These are phyloP conservation scores for Megaleporinus macrocephalus DNA, from an alignment of 2,113 vertebrate species.

Conservation along the genomic window DNA sequence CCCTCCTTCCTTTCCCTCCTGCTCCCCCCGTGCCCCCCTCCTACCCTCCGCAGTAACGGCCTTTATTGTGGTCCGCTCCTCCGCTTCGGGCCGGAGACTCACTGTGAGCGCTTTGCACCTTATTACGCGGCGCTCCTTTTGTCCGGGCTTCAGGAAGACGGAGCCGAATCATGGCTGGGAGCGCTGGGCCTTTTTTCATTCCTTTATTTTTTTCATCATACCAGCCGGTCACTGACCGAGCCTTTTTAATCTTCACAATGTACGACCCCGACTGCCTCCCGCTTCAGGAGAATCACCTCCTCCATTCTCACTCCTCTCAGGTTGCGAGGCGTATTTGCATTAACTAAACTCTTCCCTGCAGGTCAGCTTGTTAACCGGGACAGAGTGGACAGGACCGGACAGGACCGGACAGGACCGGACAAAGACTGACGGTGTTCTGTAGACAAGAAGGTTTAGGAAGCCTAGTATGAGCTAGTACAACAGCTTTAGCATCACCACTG, in stretches of 20 bases:
- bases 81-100: neutral
- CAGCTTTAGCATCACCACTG: no score
- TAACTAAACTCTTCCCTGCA: neutral
- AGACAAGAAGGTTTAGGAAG: no score
- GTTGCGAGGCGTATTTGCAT: neutral
- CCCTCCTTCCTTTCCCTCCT: no score
- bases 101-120: neutral
- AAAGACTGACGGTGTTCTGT: no score
- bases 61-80: neutral
- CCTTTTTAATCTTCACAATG: conserved; percentile 49
- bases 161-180: neutral
- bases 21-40: neutral
- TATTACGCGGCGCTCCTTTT: neutral
- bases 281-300: conserved; percentile 41
- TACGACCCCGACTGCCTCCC: conserved; percentile 46
- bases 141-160: neutral
- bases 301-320: conserved; percentile 52
- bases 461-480: no score
- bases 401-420: no score
- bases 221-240: conserved; percentile 60
- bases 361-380: no score
- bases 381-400: no score
- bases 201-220: neutral
- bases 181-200: neutral
- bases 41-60: neutral